Evolutionary conservation across 2,888 invertebrate genomes (phyloP).

Genomic region (Augochlorella aurata): DNA sequence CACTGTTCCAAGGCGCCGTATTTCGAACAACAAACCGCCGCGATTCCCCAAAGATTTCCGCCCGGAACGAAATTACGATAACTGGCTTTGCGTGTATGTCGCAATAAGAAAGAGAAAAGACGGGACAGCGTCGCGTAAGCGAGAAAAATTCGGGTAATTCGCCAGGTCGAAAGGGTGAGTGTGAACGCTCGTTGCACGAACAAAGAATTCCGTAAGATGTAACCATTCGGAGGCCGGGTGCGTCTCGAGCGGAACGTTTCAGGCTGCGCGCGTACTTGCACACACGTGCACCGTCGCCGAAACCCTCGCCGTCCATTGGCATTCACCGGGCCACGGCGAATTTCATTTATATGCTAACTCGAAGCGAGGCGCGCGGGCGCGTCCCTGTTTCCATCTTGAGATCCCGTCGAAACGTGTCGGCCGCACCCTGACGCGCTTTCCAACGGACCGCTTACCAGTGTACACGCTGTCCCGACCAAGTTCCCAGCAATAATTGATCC

Average conservation of each 20-base stretch:
- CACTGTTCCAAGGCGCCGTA: too few species aligned
- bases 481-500: conserved; percentile 42
- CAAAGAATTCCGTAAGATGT: conserved; percentile 59
- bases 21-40: too few species aligned
- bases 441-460: conserved; percentile 35
- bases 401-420: conserved; percentile 66
- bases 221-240: conserved; percentile 52
- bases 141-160: background rate
- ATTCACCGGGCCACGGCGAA: conserved; percentile 74
- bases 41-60: too few species aligned
- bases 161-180: background rate
- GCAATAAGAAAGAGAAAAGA: background rate
- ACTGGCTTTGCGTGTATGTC: background rate
- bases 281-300: conserved; percentile 41
- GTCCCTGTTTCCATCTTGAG: conserved; percentile 66
- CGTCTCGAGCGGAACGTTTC: conserved; percentile 54
- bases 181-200: conserved; percentile 38
- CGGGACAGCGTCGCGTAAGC: background rate
- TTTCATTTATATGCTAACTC: conserved; percentile 79
- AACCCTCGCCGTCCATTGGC: conserved; percentile 70
- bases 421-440: conserved; percentile 34
- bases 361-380: conserved; percentile 63
- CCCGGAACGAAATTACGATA: too few species aligned
- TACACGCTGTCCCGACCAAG: conserved; percentile 17
- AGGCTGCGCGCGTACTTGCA: conserved; percentile 28